Percentiles rank a stretch among this genome's conserved stretches.
Conservation (phyloP, 1,140 invertebrate genomes). For the Apocrypta bakeri region DNA sequence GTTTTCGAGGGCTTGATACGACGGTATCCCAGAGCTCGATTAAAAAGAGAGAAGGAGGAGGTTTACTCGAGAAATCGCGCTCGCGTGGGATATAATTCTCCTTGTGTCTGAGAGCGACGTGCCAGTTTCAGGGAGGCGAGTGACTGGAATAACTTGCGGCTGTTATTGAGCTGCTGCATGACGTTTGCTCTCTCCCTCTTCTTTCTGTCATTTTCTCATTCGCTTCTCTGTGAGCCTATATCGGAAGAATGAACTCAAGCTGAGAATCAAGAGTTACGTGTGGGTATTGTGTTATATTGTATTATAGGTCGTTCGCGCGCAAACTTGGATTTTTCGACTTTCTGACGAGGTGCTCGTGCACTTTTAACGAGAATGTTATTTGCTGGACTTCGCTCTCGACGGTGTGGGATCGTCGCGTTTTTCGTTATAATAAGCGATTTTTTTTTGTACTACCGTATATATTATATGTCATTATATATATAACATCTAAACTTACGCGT, state of each 20-base stretch:
- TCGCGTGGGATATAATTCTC: neutral
- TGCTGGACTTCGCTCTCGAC: neutral
- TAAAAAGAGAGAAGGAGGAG: conserved; percentile 1
- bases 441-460: neutral
- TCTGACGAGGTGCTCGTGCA: neutral
- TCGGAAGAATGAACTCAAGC: neutral
- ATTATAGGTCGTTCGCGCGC: neutral
- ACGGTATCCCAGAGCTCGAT: neutral
- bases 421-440: too few species aligned
- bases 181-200: neutral
- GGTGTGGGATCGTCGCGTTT: neutral
- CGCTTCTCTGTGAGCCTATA: neutral
- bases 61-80: conserved; percentile 6
- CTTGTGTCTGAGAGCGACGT: neutral
- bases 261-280: neutral
- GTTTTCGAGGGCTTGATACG: neutral
- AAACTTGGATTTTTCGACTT: neutral
- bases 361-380: neutral
- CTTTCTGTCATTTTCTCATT: neutral
- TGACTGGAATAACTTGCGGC: conserved; percentile 24
- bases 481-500: neutral
- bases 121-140: conserved; percentile 12
- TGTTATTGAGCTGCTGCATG: neutral
- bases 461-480: too few species aligned
- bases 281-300: neutral